These are phyloP conservation scores for Semicossyphus pulcher DNA, from an alignment of 2,113 vertebrate species.

Conservation along the genomic window DNA sequence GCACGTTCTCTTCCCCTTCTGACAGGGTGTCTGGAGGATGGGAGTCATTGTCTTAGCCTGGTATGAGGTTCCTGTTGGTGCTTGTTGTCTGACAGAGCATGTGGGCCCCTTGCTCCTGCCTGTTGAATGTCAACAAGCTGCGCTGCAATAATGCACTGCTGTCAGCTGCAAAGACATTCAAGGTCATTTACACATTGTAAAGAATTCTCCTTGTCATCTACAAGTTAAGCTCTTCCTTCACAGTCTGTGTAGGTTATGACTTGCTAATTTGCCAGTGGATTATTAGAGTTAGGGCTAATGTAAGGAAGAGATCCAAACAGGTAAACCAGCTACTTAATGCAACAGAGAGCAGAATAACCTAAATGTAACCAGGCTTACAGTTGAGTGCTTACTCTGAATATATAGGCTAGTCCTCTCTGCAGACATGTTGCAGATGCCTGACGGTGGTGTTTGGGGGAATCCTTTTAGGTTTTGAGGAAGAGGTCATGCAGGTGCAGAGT, in stretches of 20 bases:
- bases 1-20: constrained; percentile 2
- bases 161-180: constrained; percentile 72
- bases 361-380: constrained; percentile 33
- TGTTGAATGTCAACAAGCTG: constrained; percentile 83
- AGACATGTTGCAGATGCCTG: constrained; percentile 59
- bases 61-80: constrained; percentile 79
- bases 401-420: constrained; percentile 33
- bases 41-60: constrained; percentile 50
- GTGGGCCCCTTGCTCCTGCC: constrained; percentile 80
- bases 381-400: constrained; percentile 33
- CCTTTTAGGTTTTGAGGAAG: constrained; percentile 57
- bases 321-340: constrained; percentile 18
- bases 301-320: constrained; percentile 29
- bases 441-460: constrained; percentile 62
- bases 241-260: constrained; percentile 12
- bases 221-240: constrained; percentile 45
- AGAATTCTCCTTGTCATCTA: constrained; percentile 27
- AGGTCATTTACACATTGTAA: constrained; percentile 69
- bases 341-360: constrained; percentile 29
- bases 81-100: constrained; percentile 79
- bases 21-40: constrained; percentile 26
- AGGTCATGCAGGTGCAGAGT: constrained; percentile 65
- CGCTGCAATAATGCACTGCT: constrained; percentile 69
- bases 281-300: constrained; percentile 30
- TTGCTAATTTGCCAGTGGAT: constrained; percentile 36